Evolutionary conservation across 2,797 vertebrate genomes (phyloP), one percentile per base, ranked within the genome.

Genomic region (Carduelis carduelis): DNA sequence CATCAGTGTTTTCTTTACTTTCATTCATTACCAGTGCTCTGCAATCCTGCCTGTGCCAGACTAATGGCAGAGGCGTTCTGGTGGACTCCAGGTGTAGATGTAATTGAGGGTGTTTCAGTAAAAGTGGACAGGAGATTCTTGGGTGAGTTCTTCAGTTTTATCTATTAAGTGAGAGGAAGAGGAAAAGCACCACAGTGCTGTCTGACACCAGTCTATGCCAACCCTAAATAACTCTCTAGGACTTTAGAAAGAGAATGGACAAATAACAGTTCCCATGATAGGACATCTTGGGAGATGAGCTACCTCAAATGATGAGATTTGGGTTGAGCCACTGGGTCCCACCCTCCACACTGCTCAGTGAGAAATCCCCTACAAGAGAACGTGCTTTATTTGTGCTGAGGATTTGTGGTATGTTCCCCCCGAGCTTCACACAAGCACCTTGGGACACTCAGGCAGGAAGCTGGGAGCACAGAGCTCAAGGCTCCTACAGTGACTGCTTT

Each of bases 41-140:
- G 84, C 66, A 89, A 84, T 77, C 86, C n/a, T 34, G 35, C 57
- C 74, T 34, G 47, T 7, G 21, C 4, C 6, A 89, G 70, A 74
- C 78, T 49, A n/a, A 82, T 4, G 61, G 63, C 78, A 92, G 87
- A 59, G 81, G 72, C 27, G 0, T 89, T 88, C 76, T 88, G 89
- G 89, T 81, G 87, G 86, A 95, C 72, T 78, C 83, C 94, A 93
- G 89, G 81, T 89, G 90, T 93, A 97, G 88, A 94, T 94, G 68
- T 96, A 95, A 92, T 86, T 6, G 11, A 91, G 72, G 82, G 63
- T 55, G 56, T 87, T 93, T 83, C 90, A 77, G 47, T n/a, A 63
- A 63, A 24, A 56, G 39, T 5, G 52, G 60, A 8, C 12, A 55
- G 34, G 20, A 10, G 11, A 59, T 60, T 60, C 76, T n/a, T 15